A percentile compares a stretch with the other conserved stretches of the same genome.
phyloP scores from a whole-genome alignment of 2,113 vertebrate genomes.

The Aleadryas rufinucha region DNA sequence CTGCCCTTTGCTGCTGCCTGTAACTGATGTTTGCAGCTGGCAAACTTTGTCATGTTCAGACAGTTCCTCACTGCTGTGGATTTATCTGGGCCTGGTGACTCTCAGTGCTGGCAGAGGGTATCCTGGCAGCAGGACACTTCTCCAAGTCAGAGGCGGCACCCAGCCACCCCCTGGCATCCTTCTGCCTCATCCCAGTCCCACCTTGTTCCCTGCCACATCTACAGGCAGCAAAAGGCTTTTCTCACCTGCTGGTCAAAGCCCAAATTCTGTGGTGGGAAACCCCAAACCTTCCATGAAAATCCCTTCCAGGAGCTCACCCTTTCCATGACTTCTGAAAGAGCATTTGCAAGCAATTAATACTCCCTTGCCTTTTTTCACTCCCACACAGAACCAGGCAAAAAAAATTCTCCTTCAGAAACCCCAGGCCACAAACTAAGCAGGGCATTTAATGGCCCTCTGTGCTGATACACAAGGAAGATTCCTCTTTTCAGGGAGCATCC shows the following conservation, averaged over 20 bases:
- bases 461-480: neutral
- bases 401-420: neutral
- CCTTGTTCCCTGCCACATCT: neutral
- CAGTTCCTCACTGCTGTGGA: neutral
- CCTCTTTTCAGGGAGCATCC: neutral
- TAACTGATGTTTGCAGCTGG: neutral
- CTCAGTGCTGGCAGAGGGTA: neutral
- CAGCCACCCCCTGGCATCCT: neutral
- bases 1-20: neutral
- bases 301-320: neutral
- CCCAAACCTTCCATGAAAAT: neutral
- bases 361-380: neutral
- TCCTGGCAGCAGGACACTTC: neutral
- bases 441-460: neutral
- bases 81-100: neutral
- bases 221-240: neutral
- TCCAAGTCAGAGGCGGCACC: neutral
- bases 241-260: neutral
- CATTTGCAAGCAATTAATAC: neutral
- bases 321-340: neutral
- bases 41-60: neutral
- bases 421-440: neutral
- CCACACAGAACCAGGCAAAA: neutral
- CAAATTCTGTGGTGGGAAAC: neutral
- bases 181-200: neutral